Base-by-base conservation (phyloP, 2,888 invertebrate species). In the Hyppa rectilinea region DNA sequence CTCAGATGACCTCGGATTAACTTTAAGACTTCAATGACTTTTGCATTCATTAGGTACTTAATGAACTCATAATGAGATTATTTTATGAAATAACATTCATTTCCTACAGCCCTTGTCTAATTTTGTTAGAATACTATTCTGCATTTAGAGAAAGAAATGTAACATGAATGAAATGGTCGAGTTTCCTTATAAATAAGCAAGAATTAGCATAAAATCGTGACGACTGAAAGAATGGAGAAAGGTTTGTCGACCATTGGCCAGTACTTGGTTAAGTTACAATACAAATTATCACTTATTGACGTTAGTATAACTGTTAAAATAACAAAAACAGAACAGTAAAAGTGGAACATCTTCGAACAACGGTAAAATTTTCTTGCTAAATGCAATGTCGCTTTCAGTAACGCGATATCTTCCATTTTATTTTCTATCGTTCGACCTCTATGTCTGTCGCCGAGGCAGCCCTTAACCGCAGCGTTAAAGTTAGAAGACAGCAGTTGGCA, bases 401-500 rank as follows among this genome's bases (percentile, higher is more conserved):
- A 36, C 23, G 50, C 29, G 26, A 26, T 29, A 62, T 29, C n/a
- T 62, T 62, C 23, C 4, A 52, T 60, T 72, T 78, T 60, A 62
- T 55, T 53, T 34, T 49, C n/a, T n/a, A 20, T 31, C 26, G 56
- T 61, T 12, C 58, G 53, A 78, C 47, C 56, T 36, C 45, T 66
- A 29, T 38, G 38, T 43, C 34, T 40, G 47, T 20, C 60, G 31
- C 29, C 20, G 26, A 34, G 50, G 34, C 36, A 9, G 59, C 34
- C 60, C 58, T 61, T 70, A 75, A 75, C 68, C 67, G 50, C 66
- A 60, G 64, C 47, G 59, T 71, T 72, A 72, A 75, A 84, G 68
- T 82, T 73, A 60, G 74, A 59, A 80, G 68, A 74, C 66, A 74
- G 56, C 69, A 68, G 74, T 80, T 76, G 83, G 60, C 56, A 55